Percentiles rank a stretch among this genome's conserved stretches.
Evolutionary conservation across 1,140 invertebrate genomes (phyloP).

Genomic region (Hyles vespertilio): DNA sequence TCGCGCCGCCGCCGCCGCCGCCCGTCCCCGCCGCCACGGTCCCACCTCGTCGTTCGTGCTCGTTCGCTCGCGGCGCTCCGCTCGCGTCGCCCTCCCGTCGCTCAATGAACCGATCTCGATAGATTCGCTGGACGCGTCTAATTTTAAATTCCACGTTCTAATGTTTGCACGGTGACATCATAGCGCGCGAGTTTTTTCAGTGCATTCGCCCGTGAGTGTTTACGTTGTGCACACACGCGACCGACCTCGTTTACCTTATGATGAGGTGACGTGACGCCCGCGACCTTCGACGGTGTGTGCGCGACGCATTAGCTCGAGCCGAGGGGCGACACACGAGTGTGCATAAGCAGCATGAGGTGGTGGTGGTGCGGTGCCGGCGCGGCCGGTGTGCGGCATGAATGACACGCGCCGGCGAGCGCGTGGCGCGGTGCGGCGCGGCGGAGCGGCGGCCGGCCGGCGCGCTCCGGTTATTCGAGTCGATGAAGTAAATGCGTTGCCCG

Average conservation of each 20-base stretch:
- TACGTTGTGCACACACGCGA: conserved; percentile 56
- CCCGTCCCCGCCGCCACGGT: conserved; percentile 26
- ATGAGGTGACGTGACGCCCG: conserved; percentile 38
- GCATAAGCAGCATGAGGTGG: background rate
- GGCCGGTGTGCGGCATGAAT: conserved; percentile 28
- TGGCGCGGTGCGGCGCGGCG: conserved; percentile 12
- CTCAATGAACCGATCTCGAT: conserved; percentile 64
- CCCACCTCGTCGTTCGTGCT: conserved; percentile 65
- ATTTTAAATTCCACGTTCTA: conserved; percentile 61
- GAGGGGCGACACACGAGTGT: too few relatives aligned
- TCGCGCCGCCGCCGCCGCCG: conserved; percentile 38
- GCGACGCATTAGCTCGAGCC: conserved; percentile 17
- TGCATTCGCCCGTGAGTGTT: conserved; percentile 57
- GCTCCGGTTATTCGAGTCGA: conserved; percentile 14
- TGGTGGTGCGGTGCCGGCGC: background rate
- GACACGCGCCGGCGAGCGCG: conserved; percentile 30
- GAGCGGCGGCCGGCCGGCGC: conserved; percentile 40
- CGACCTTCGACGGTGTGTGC: conserved; percentile 38
- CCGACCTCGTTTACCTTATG: conserved; percentile 29
- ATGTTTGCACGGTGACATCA: conserved; percentile 70
- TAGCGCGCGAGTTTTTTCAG: conserved; percentile 53
- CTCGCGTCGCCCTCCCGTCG: conserved; percentile 67
- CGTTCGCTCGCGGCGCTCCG: conserved; percentile 64
- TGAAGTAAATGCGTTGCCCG: background rate
- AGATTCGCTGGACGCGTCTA: conserved; percentile 56